Conservation (phyloP, 2,797 vertebrate species). For the Champsocephalus gunnari region DNA sequence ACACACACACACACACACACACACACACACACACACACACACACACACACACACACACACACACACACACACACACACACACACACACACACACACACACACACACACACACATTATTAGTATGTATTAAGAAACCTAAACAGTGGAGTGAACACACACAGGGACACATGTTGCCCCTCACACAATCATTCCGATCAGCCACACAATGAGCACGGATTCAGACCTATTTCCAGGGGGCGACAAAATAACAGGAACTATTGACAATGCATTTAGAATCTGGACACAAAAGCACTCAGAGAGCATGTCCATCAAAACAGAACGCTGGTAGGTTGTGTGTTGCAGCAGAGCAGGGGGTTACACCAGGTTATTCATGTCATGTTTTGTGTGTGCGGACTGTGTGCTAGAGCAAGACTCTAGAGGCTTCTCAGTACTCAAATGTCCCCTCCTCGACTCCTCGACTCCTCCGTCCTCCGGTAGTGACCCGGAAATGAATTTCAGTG, state of each 20-base stretch:
- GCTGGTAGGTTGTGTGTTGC: background rate
- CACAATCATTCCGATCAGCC: constrained; percentile 4
- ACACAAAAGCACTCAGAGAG: background rate
- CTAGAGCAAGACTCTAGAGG: background rate
- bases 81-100: no score
- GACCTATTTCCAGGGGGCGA: background rate
- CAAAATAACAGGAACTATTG: background rate
- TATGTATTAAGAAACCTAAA: no score
- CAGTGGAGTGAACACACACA: background rate
- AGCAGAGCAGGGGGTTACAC: no score
- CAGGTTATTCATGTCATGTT: background rate
- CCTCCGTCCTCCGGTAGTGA: no score
- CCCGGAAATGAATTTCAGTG: no score
- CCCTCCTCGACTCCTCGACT: no score
- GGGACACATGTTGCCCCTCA: background rate
- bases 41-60: no score
- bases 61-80: no score
- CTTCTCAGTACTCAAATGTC: no score
- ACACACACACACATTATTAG: no score
- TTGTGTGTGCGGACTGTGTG: background rate
- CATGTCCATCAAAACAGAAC: background rate
- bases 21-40: no score
- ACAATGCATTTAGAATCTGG: background rate
- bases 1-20: no score
- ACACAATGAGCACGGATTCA: background rate